phyloP scores from a whole-genome alignment of 2,888 invertebrate species.

The Apoderus coryli region DNA sequence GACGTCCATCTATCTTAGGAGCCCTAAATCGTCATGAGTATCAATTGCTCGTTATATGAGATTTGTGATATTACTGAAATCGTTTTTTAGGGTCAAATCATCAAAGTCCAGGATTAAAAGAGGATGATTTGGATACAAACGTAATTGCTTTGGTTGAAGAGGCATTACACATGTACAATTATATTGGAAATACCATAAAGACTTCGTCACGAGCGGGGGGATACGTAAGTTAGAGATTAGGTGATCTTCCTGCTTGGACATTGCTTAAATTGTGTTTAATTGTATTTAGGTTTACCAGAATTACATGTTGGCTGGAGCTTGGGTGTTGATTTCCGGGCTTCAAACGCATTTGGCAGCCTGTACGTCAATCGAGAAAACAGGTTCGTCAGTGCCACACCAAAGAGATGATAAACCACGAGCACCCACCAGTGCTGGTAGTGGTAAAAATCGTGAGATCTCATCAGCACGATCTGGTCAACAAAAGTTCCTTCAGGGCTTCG shows the following conservation, averaged over 20 bases:
- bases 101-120: constrained; percentile 26
- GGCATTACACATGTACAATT: constrained; percentile 71
- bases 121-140: constrained; percentile 69
- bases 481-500: constrained; percentile 76
- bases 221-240: constrained; percentile 47
- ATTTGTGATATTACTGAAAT: constrained; percentile 43
- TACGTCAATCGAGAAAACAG: constrained; percentile 31
- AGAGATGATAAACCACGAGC: constrained; percentile 45
- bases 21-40: no score
- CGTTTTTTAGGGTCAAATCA: constrained; percentile 33
- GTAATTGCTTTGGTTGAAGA: constrained; percentile 77
- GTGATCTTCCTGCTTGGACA: not conserved
- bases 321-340: constrained; percentile 75
- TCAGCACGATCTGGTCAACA: constrained; percentile 46
- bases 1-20: no score
- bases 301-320: constrained; percentile 74
- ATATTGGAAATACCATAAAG: constrained; percentile 66
- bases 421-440: no score
- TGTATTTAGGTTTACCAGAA: constrained; percentile 83
- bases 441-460: constrained; percentile 40
- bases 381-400: no score
- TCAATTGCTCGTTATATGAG: no score
- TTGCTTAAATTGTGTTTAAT: no score
- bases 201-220: constrained; percentile 78
- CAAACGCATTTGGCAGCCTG: constrained; percentile 65